Evolutionary conservation across 92 coral and sea anemone genomes (phyloP), one percentile per base, ranked within the genome.

Genomic region (Desmophyllum pertusum): DNA sequence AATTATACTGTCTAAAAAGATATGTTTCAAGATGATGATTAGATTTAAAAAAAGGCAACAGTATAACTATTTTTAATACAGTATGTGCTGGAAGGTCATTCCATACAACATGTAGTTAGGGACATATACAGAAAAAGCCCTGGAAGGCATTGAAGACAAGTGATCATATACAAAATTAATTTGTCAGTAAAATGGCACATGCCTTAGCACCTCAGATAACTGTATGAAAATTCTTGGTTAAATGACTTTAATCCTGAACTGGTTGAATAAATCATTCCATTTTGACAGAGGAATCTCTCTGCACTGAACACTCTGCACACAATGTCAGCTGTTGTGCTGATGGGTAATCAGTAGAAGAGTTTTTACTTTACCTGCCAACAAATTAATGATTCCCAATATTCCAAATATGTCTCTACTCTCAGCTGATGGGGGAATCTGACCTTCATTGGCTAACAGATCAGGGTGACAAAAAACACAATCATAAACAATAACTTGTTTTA

Each of bases 381-480:
- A 83, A 85, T 96, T 93, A 39, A 96, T 96, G 67, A 96, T 90
- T 30, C 99, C 99, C 76, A 96, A 79, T 73, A 96, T 91, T 69
- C 99, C 99, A 94, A 92, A 96, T 50, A 96, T 91, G 39, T 96
- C 99, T 72, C 88, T 88, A 45, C 91, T 89, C 74, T 96, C 99
- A 48, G 99, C 94, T 50, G 94, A 94, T 31, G 93, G 93, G 38
- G 99, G 99, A 57, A 96, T 96, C 81, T 96, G 99, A 46, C 99
- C 99, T 67, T 96, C 98, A 91, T 96, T 96, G 37, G 94, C 99
- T 96, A 64, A 30, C 15, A 8, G 23, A 13, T 23, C 13, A 27
- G 41, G 38, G 10, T 67, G 43, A 59, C 10, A 37, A 77, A 48
- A 37, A n/a, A n/a, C n/a, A n/a, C n/a, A n/a, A 46, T 38, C 21